A percentile compares a stretch with the other conserved stretches of the same genome.
These are phyloP conservation scores for Triplophysa dalaica DNA, from an alignment of 2,113 vertebrate genomes.

Conservation along the genomic window DNA sequence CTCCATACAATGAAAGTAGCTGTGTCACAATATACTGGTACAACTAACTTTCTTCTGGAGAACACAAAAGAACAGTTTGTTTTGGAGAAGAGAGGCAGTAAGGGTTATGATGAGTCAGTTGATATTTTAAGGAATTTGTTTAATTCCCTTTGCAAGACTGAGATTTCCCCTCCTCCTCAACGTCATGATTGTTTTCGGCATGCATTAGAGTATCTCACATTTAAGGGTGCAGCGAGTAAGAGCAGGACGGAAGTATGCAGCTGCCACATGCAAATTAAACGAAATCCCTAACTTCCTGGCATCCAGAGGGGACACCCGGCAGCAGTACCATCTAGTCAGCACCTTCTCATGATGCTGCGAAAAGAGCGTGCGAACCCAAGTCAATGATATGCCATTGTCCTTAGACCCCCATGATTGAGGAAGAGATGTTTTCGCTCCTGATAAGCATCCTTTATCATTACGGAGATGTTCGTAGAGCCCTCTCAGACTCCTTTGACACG, in stretches of 20 bases:
- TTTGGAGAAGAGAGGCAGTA: no score
- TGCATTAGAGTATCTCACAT: not conserved
- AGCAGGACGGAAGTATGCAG: slow-evolving; percentile 16
- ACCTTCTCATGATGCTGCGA: slow-evolving; percentile 49
- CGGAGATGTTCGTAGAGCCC: not conserved
- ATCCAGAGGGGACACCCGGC: slow-evolving; percentile 38
- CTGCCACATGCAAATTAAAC: slow-evolving; percentile 48
- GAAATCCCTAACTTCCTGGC: slow-evolving; percentile 40
- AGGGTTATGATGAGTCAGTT: no score
- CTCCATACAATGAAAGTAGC: no score
- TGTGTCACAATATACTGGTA: no score
- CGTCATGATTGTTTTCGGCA: slow-evolving; percentile 6
- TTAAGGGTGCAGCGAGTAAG: slow-evolving; percentile 23
- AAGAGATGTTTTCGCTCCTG: slow-evolving; percentile 18
- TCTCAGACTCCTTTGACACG: slow-evolving; percentile 21
- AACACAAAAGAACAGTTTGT: no score
- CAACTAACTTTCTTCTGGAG: no score
- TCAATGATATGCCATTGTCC: slow-evolving; percentile 47
- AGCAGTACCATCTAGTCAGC: slow-evolving; percentile 43
- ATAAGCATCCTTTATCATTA: slow-evolving; percentile 33
- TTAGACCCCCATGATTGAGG: slow-evolving; percentile 44
- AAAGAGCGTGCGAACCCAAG: slow-evolving; percentile 23
- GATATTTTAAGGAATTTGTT: no score
- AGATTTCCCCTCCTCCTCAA: slow-evolving; percentile 3
- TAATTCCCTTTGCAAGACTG: not conserved